phyloP scores from a whole-genome alignment of 2,113 vertebrate species.

The Gnathonemus longibarbis region DNA sequence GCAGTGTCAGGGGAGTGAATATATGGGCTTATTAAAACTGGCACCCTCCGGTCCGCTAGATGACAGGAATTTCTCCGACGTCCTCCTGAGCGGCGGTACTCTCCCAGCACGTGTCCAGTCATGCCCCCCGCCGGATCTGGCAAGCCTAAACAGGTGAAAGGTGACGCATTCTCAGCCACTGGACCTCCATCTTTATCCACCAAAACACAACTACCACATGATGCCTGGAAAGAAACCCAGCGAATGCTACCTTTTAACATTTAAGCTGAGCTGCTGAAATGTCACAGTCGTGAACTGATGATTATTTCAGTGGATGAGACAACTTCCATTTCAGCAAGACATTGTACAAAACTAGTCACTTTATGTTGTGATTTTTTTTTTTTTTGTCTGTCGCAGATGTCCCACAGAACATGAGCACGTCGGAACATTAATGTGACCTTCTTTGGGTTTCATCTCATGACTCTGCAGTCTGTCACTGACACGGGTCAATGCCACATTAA shows the following conservation, averaged over 20 bases:
- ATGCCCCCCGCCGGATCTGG: not conserved
- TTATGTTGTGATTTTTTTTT: not conserved
- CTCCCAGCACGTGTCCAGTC: constrained; percentile 23
- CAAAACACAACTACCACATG: not conserved
- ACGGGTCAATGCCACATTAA: not conserved
- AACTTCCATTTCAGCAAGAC: not conserved
- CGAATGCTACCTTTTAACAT: not conserved
- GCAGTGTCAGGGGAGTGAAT: constrained; percentile 24
- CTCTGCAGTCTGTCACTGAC: not conserved
- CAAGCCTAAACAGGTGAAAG: constrained; percentile 16
- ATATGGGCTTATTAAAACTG: constrained; percentile 1
- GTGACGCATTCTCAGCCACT: not conserved
- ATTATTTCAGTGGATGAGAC: not conserved
- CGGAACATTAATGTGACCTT: not conserved
- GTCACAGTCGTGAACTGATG: not conserved
- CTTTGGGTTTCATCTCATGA: not conserved
- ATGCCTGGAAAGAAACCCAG: not conserved
- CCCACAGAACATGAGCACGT: not conserved
- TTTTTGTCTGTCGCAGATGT: not conserved
- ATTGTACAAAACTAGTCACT: not conserved
- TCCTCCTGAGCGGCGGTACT: constrained; percentile 2
- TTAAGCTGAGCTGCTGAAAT: not conserved
- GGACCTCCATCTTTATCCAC: not conserved
- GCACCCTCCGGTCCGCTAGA: not conserved
- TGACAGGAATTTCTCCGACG: constrained; percentile 12